Evolutionary conservation across 2,888 invertebrate genomes (phyloP).

Genomic region (Auanema freiburgensis): DNA sequence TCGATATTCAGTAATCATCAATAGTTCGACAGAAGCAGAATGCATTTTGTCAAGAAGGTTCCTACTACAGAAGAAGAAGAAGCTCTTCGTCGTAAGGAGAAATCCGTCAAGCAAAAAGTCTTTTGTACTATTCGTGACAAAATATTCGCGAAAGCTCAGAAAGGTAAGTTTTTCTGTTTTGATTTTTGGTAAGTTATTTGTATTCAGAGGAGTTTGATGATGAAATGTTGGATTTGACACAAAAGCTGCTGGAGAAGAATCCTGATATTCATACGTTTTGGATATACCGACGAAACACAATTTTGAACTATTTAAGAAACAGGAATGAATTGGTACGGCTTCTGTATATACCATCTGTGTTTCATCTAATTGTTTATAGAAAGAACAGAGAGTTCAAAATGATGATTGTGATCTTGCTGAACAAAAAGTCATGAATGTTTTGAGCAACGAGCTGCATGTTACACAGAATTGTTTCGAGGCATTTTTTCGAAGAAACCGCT

Average conservation of each 20-base stretch:
- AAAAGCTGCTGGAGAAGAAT: conserved; percentile 79
- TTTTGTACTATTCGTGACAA: conserved; percentile 34
- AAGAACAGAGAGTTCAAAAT: too few species aligned
- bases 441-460: conserved; percentile 7
- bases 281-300: conserved; percentile 72
- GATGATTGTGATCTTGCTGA: too few species aligned
- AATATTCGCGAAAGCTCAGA: conserved; percentile 37
- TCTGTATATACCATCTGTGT: too few species aligned
- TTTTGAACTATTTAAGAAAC: too few species aligned
- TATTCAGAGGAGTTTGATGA: conserved; percentile 56
- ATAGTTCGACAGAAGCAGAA: too few species aligned
- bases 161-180: conserved; percentile 22
- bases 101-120: conserved; percentile 28
- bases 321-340: too few species aligned
- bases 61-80: conserved; percentile 48
- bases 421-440: too few species aligned
- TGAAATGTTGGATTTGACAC: conserved; percentile 71
- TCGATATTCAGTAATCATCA: too few species aligned
- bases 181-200: not conserved
- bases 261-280: conserved; percentile 93
- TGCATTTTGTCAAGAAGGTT: conserved; percentile 57
- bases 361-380: too few species aligned
- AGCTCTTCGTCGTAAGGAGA: conserved; percentile 34
- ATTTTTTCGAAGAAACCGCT: not conserved
- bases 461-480: not conserved